Evolutionary conservation across 1,140 invertebrate genomes (phyloP).

Genomic region (Microvelia longipes): DNA sequence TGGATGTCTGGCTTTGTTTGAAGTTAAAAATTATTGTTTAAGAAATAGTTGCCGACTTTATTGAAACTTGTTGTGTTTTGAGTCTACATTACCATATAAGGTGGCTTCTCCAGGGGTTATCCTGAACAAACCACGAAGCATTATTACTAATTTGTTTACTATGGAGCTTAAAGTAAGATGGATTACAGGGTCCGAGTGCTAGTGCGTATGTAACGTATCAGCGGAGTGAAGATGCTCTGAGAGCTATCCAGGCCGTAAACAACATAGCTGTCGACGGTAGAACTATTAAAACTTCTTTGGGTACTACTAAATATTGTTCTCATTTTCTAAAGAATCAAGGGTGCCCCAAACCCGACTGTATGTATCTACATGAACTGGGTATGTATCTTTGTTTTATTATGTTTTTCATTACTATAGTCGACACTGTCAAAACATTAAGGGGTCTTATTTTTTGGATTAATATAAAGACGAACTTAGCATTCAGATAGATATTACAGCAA

Average conservation of each 20-base stretch:
- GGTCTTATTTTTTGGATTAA: not conserved
- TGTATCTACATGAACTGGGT: constrained; percentile 98
- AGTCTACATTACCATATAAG: too few relatives aligned
- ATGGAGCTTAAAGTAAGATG: constrained; percentile 56
- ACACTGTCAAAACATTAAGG: too few relatives aligned
- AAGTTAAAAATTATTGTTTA: too few relatives aligned
- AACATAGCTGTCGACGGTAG: constrained; percentile 89
- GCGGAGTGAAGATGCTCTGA: constrained; percentile 79
- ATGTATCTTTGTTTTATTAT: constrained; percentile 13
- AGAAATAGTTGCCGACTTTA: too few relatives aligned
- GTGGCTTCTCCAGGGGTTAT: too few relatives aligned
- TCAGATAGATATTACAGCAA: too few relatives aligned
- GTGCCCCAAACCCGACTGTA: constrained; percentile 96
- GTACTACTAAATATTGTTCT: constrained; percentile 99
- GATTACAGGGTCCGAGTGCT: constrained; percentile 67
- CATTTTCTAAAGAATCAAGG: constrained; percentile 95
- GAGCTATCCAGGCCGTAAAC: constrained; percentile 93
- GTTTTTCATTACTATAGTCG: not conserved
- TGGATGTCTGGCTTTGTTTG: too few relatives aligned
- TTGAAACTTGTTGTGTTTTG: too few relatives aligned
- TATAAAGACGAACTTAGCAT: too few relatives aligned
- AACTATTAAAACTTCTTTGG: constrained; percentile 90
- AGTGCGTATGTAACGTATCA: constrained; percentile 98
- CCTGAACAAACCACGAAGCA: too few relatives aligned
- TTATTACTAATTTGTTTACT: too few relatives aligned